Percentiles rank a stretch among this genome's conserved stretches.
Conservation (phyloP, 2,888 invertebrate species). For the Masnerella sp. region DNA sequence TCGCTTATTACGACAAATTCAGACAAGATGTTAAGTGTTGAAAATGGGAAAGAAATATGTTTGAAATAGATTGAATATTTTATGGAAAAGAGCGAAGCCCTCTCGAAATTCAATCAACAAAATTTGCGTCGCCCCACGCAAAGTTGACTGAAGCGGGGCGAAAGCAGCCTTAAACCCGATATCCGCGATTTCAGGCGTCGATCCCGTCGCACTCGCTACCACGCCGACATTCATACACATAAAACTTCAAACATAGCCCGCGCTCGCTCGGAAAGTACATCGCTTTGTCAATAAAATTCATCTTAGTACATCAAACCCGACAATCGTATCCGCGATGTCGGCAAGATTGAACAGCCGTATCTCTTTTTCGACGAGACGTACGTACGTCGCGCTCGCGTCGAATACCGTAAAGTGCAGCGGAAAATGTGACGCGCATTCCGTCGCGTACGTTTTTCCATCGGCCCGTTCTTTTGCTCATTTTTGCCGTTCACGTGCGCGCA, state of each 20-base stretch:
- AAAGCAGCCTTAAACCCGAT: conserved; percentile 19
- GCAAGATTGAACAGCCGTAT: conserved; percentile 36
- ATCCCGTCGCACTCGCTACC: conserved; percentile 8
- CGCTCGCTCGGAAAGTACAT: conserved; percentile 41
- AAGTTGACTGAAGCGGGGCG: not conserved
- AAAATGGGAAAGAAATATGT: not conserved
- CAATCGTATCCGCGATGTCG: conserved; percentile 36
- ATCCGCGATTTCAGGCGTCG: conserved; percentile 12
- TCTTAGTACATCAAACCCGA: conserved; percentile 38
- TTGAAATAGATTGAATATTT: too few relatives aligned
- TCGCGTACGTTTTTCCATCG: conserved; percentile 7
- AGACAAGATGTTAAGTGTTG: too few relatives aligned
- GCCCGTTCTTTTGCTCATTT: conserved; percentile 8
- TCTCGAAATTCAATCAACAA: conserved; percentile 23
- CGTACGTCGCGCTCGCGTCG: conserved; percentile 13
- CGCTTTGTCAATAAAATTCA: conserved; percentile 49
- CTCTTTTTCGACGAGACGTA: conserved; percentile 22
- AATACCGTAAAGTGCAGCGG: conserved; percentile 21
- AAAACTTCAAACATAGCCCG: conserved; percentile 41
- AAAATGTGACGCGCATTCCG: conserved; percentile 27
- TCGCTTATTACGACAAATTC: too few relatives aligned
- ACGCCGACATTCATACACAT: conserved; percentile 26
- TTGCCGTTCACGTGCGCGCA: conserved; percentile 11
- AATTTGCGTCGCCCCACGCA: conserved; percentile 4
- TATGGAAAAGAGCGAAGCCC: too few relatives aligned